Evolutionary conservation across 1,140 invertebrate genomes (phyloP).

Genomic region (fruit fly (Drosophila melanogaster)): Release_6_plus_ISO1_MT NT_033777.3:11476501-11477000

Average conservation of each 20-base stretch:
- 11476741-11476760: neutral
- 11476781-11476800: slow-evolving; percentile 82
- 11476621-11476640: slow-evolving; percentile 40
- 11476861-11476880: slow-evolving; percentile 7
- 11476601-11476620: slow-evolving; percentile 81
- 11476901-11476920: slow-evolving; percentile 29
- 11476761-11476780: slow-evolving; percentile 75
- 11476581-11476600: slow-evolving; percentile 64
- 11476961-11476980: neutral
- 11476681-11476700: slow-evolving; percentile 39
- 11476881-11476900: slow-evolving; percentile 60
- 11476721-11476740: neutral
- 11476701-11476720: slow-evolving; percentile 35
- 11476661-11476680: neutral
- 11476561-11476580: slow-evolving; percentile 7
- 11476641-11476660: neutral
- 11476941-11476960: neutral
- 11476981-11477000: too few relatives aligned
- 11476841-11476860: slow-evolving; percentile 49
- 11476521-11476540: slow-evolving; percentile 63
- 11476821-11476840: slow-evolving; percentile 26
- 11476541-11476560: slow-evolving; percentile 53
- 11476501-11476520: slow-evolving; percentile 55
- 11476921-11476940: neutral
- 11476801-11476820: slow-evolving; percentile 79